A percentile compares a stretch with the other conserved stretches of the same genome.
These are phyloP conservation scores for Orchesella cincta DNA, from an alignment of 1,140 invertebrate genomes.

Conservation along the genomic window DNA sequence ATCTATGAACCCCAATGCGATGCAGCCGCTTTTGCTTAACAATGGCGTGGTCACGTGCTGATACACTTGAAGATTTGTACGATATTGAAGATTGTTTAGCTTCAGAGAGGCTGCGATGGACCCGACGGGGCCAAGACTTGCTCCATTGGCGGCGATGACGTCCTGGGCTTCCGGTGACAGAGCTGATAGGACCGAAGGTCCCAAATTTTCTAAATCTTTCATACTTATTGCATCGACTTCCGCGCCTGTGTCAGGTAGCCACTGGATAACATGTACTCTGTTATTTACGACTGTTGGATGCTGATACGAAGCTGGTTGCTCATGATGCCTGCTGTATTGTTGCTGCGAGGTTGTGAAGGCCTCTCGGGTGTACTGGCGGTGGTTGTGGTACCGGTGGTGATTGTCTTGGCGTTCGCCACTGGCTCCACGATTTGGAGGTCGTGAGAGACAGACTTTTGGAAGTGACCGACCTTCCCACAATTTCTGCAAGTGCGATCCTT, in stretches of 20 bases:
- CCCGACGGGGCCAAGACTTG: background rate
- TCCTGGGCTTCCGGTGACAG: background rate
- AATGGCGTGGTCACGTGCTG: background rate
- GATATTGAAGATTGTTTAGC: background rate
- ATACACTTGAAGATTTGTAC: background rate
- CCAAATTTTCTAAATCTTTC: background rate
- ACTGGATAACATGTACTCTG: no score
- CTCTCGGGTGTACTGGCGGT: no score
- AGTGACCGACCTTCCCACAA: no score
- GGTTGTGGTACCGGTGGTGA: no score
- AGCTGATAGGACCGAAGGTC: background rate
- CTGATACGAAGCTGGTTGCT: no score
- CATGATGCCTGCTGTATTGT: no score
- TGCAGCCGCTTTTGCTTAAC: background rate
- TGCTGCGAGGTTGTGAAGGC: no score
- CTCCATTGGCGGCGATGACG: background rate
- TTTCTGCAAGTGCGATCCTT: no score
- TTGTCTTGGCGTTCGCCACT: no score
- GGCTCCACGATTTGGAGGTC: no score
- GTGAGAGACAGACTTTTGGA: no score
- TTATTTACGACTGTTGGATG: no score
- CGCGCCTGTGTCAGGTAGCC: conserved; percentile 12
- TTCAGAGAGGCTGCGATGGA: background rate
- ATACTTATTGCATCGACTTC: background rate
- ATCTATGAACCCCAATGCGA: background rate